A percentile compares a stretch with the other conserved stretches of the same genome.
Conservation (phyloP, 2,888 invertebrate genomes). For the Theretra japonica region DNA sequence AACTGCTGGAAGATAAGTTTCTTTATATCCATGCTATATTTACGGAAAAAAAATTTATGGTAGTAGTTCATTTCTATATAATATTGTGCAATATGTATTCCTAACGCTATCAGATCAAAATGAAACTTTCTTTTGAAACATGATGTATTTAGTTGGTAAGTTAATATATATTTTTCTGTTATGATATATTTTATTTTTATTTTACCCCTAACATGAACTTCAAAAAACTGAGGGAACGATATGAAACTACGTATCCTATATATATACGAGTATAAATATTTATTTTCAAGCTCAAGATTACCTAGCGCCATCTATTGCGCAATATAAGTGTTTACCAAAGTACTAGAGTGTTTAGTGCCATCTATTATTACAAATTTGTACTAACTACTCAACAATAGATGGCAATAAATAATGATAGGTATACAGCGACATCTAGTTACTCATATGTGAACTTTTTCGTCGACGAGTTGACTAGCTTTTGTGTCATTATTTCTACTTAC, state of each 20-base stretch:
- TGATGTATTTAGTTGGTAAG: conserved; percentile 8
- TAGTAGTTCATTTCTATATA: background rate
- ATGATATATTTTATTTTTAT: conserved; percentile 17
- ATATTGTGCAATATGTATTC: background rate
- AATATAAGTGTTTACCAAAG: background rate
- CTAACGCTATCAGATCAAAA: background rate
- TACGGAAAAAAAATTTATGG: background rate
- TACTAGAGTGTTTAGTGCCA: conserved; percentile 20
- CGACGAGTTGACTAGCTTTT: too few relatives aligned
- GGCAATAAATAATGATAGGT: conserved; percentile 2
- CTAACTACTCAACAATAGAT: conserved; percentile 31
- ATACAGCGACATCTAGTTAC: background rate
- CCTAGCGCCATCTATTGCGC: background rate
- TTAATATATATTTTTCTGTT: conserved; percentile 35
- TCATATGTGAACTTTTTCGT: too few relatives aligned
- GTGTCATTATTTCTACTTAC: too few relatives aligned
- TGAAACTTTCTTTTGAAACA: conserved; percentile 9
- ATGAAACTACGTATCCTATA: background rate
- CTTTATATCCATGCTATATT: background rate
- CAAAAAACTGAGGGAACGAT: too few relatives aligned
- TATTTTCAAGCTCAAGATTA: background rate
- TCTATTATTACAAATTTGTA: conserved; percentile 25
- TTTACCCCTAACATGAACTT: background rate
- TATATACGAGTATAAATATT: rapidly evolving
- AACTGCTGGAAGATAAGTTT: background rate